Evolutionary conservation across 37 sponge, comb jelly and placozoan genomes (phyloP).

Genomic region (Chondrosia reniformis): DNA sequence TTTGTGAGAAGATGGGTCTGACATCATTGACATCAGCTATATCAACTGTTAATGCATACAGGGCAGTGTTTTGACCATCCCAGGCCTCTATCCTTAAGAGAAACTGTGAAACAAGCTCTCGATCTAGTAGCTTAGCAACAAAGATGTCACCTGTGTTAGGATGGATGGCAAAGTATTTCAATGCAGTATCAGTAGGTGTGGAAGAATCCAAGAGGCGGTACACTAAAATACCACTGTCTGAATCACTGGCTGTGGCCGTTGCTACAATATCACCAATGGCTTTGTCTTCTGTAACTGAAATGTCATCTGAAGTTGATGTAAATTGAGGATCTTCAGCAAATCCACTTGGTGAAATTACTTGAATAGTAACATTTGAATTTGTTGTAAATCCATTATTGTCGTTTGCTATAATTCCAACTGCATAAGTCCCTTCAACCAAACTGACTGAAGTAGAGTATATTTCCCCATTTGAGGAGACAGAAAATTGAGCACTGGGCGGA

Average conservation of each 20-base stretch:
- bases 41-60: slow-evolving; percentile 10
- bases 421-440: slow-evolving; percentile 16
- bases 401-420: slow-evolving; percentile 24
- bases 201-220: slow-evolving; percentile 21
- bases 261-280: slow-evolving; percentile 17
- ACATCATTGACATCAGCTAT: slow-evolving; percentile 50
- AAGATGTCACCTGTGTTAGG: slow-evolving; percentile 54
- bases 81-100: background rate
- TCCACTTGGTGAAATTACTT: slow-evolving; percentile 29
- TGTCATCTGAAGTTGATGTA: background rate
- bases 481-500: background rate
- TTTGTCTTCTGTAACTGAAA: slow-evolving; percentile 10
- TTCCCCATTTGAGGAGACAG: background rate
- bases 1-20: slow-evolving; percentile 36
- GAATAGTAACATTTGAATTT: slow-evolving; percentile 25
- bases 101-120: slow-evolving; percentile 1
- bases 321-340: background rate
- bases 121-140: slow-evolving; percentile 23
- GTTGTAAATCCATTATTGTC: slow-evolving; percentile 6
- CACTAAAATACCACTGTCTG: slow-evolving; percentile 20
- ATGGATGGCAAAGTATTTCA: slow-evolving; percentile 26
- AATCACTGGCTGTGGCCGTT: slow-evolving; percentile 16
- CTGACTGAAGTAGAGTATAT: background rate
- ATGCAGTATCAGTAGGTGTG: background rate
- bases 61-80: background rate